A percentile compares a stretch with the other conserved stretches of the same genome.
phyloP scores from a whole-genome alignment of 2,888 invertebrate genomes.

The Drosophila austrosaltans region DNA sequence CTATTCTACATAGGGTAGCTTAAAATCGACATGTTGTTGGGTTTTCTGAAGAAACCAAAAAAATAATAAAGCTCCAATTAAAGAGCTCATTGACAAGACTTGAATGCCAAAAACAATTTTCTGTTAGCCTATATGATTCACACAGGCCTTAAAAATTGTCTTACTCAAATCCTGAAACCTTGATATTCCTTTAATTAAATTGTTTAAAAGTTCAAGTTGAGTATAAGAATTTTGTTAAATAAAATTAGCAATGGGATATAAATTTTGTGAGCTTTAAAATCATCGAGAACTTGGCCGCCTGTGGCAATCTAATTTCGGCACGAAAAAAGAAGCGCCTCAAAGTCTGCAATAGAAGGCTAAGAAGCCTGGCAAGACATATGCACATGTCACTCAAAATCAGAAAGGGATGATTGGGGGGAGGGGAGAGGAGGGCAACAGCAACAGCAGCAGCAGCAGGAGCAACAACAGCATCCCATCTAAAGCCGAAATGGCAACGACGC shows the following conservation, averaged over 20 bases:
- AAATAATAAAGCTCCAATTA: no score
- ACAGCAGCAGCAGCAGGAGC: background rate
- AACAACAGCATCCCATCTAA: constrained; percentile 4
- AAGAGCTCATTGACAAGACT: no score
- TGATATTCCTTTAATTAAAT: no score
- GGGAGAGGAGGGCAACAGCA: no score
- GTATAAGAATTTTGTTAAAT: constrained; percentile 2
- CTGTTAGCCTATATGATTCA: no score
- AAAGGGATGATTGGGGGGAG: background rate
- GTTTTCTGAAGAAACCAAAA: no score
- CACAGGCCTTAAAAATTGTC: no score
- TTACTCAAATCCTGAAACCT: no score
- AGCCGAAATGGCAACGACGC: constrained; percentile 27
- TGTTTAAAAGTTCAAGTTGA: background rate
- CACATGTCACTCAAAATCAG: constrained; percentile 32
- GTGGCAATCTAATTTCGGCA: constrained; percentile 63
- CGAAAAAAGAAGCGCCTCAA: constrained; percentile 45
- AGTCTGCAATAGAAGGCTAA: constrained; percentile 49
- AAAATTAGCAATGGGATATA: background rate
- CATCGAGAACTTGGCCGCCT: constrained; percentile 22
- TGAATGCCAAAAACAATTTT: no score
- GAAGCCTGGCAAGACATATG: constrained; percentile 35
- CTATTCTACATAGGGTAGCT: no score
- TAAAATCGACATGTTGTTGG: no score
- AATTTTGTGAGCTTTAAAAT: constrained; percentile 38